Evolutionary conservation across 2,888 invertebrate genomes (phyloP), one percentile per base, ranked within the genome.

Genomic region (Thecocarcelia acutangulata): DNA sequence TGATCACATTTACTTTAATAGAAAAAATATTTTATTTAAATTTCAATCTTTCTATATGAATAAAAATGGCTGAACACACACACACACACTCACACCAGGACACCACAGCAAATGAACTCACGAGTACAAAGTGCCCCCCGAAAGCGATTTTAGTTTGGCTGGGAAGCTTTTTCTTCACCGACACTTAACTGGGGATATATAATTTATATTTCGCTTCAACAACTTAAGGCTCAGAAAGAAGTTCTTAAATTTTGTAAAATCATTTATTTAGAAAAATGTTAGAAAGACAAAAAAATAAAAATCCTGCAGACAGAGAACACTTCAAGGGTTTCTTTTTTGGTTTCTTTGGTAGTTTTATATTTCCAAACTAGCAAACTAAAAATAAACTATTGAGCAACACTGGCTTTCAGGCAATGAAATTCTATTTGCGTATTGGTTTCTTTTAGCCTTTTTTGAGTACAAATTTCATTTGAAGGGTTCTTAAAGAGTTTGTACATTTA

Each of bases 21-120:
- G 72, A 75, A 80, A 79, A 73, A 74, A 68, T 73, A 72, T 77
- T 70, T 77, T 81, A 77, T 73, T 77, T 69, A 77, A 77, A 81
- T 73, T 77, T 77, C 54, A 72, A 81, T 81, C 15, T 75, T 59
- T 13, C 28, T 40, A 56, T 56, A 44, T 44, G 52, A 64, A 69
- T 70, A 42, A 64, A 59, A 56, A 58, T 21, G 13, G 44, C 46
- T 52, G 21, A 37, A 42, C 12, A 46, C 17, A 42, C n/a, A 28
- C 28, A n/a, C 13, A n/a, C 19, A 19, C 40, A 44, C 21, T 9
- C n/a, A 44, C 54, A 33, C 33, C 24, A 5, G 24, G 24, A 8
- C 33, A 21, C 15, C 33, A 33, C n/a, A 5, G 33, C 33, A 37
- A 40, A 58, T 48, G 15, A 54, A 48, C 54, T 37, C 21, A 33